Evolutionary conservation across 2,113 vertebrate species (phyloP), one percentile per base, ranked within the genome.

Genomic region (Neotoma lepida): DNA sequence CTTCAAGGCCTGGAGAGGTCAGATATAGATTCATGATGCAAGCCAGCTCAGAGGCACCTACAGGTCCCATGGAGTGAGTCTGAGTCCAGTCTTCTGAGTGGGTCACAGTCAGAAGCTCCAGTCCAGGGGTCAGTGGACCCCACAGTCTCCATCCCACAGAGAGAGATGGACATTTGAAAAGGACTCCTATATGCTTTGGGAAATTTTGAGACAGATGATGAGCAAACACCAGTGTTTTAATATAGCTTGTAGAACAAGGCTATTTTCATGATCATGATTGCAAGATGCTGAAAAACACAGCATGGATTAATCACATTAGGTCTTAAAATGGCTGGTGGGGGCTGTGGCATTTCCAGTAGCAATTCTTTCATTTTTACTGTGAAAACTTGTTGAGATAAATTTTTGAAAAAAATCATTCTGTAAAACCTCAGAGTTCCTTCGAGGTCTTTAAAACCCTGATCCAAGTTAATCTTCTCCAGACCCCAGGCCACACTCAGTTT

Each of bases 401-500:
- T 81, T 9, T 6, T 6, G 15, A 44, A 76, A 24, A 61, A 77
- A 17, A 61, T 41, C 54, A 61, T 44, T 74, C n/a, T 93, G 14
- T 56, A 77, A 87, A 90, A 77, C 26, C 35, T 71, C 71, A 78
- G 39, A 64, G 33, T 78, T 78, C 33, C 54, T 95, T 39, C 56
- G 76, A 33, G 70, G 8, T 80, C 86, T 91, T 90, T 90, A 90
- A 94, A 92, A 76, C 0, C 26, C 14, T 17, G 24, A 81, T 86
- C 44, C 46, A 90, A 39, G 26, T 78, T 90, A 71, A 80, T 61
- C 28, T 89, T 58, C 7, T 91, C 30, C 44, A 70, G 58, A 89
- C 33, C 28, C 14, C 30, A 86, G 61, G 56, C 28, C 61, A 81
- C 82, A 82, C 89, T 96, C 54, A 95, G 86, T 95, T 80, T 44